These are phyloP conservation scores for Morelia viridis DNA, from an alignment of 2,797 vertebrate genomes.

Conservation along the genomic window DNA sequence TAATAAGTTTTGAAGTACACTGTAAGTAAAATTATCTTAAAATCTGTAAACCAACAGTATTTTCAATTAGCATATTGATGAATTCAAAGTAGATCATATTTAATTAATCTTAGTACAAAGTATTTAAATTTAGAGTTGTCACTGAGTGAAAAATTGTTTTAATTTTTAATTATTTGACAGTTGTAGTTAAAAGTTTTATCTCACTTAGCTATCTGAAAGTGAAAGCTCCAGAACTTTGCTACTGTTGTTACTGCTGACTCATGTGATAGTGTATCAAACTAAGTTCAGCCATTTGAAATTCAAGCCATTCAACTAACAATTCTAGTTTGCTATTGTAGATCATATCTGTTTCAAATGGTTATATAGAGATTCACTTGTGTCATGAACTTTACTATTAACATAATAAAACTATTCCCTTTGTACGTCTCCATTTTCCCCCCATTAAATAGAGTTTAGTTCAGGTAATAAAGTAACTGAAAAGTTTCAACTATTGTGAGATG, in stretches of 20 bases:
- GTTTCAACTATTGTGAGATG: neutral
- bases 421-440: neutral
- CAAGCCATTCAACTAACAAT: conserved; percentile 9
- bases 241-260: neutral
- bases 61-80: neutral
- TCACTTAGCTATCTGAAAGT: neutral
- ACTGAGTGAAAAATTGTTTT: neutral
- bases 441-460: neutral
- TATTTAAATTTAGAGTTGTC: neutral
- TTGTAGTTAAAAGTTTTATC: neutral
- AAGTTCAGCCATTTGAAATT: conserved; percentile 3
- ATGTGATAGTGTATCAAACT: neutral
- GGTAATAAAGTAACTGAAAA: neutral
- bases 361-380: neutral
- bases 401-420: conserved; percentile 1
- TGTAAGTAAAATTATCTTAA: neutral
- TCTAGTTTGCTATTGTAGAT: conserved; percentile 13
- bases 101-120: neutral
- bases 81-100: neutral
- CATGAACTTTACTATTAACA: conserved; percentile 17
- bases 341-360: conserved; percentile 21
- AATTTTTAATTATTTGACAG: neutral
- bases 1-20: neutral
- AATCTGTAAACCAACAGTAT: neutral
- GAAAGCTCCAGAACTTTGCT: neutral